phyloP scores from a whole-genome alignment of 2,888 invertebrate genomes.

The Agrilus mali region DNA sequence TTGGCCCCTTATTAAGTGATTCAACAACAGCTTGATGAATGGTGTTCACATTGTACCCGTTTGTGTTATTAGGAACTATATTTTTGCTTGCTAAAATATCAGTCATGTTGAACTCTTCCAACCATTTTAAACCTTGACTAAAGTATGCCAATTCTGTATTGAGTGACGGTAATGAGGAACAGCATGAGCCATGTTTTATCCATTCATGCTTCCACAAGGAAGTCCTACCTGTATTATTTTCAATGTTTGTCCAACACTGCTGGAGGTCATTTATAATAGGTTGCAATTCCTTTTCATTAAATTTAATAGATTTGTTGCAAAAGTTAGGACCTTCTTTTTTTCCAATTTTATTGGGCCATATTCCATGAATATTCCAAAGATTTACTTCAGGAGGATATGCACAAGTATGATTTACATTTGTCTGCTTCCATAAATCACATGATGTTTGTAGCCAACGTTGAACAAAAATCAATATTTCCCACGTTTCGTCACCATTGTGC shows the following conservation, averaged over 20 bases:
- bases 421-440: slow-evolving; percentile 58
- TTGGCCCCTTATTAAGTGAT: slow-evolving; percentile 43
- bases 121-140: slow-evolving; percentile 46
- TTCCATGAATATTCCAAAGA: slow-evolving; percentile 69
- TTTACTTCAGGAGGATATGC: slow-evolving; percentile 44
- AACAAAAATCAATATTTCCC: slow-evolving; percentile 68
- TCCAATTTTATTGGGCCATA: slow-evolving; percentile 67
- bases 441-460: slow-evolving; percentile 69
- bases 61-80: slow-evolving; percentile 41
- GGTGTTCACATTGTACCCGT: slow-evolving; percentile 34
- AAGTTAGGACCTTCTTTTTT: slow-evolving; percentile 50
- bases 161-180: slow-evolving; percentile 42
- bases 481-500: slow-evolving; percentile 21
- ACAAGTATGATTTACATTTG: slow-evolving; percentile 47
- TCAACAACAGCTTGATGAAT: slow-evolving; percentile 42
- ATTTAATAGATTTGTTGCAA: slow-evolving; percentile 57
- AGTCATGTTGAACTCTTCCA: slow-evolving; percentile 47
- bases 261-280: slow-evolving; percentile 35
- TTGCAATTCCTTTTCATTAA: slow-evolving; percentile 46
- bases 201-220: slow-evolving; percentile 72
- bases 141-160: slow-evolving; percentile 58
- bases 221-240: slow-evolving; percentile 39
- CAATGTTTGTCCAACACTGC: slow-evolving; percentile 59
- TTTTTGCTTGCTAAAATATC: slow-evolving; percentile 41
- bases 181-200: slow-evolving; percentile 75